These are phyloP conservation scores for Ptilonorhynchus violaceus DNA, from an alignment of 2,113 vertebrate species.

Conservation along the genomic window DNA sequence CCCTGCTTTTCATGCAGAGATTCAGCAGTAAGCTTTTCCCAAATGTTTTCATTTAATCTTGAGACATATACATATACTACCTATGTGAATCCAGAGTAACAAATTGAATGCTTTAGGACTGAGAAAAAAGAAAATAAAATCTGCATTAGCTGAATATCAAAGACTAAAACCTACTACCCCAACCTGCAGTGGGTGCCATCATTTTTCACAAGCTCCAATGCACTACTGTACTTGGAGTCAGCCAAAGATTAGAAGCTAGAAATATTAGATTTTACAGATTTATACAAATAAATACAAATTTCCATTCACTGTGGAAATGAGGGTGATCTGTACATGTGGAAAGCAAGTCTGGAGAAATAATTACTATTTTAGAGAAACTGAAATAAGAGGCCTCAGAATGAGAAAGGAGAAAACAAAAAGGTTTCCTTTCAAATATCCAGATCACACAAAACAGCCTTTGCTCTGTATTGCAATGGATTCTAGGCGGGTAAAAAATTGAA, in stretches of 20 bases:
- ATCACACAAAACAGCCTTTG: not conserved
- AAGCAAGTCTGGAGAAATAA: not conserved
- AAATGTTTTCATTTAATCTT: not conserved
- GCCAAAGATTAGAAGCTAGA: not conserved
- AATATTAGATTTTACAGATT: not conserved
- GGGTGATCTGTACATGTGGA: not conserved
- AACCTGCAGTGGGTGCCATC: not conserved
- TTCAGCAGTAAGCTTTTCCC: not conserved
- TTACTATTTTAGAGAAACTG: not conserved
- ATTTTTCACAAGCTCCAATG: not conserved
- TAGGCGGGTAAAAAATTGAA: slow-evolving; percentile 25
- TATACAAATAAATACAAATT: not conserved
- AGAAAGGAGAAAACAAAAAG: not conserved
- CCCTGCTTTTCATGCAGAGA: not conserved
- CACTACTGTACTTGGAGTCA: not conserved
- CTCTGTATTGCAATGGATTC: not conserved
- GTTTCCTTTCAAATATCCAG: not conserved
- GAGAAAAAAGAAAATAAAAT: no score
- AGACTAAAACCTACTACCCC: not conserved
- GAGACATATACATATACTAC: not conserved
- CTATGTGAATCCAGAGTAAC: not conserved
- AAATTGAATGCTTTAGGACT: not conserved
- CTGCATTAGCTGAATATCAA: not conserved
- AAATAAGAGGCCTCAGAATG: not conserved
- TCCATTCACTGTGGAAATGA: not conserved